Base-by-base conservation (phyloP, 2,113 vertebrate species). In the Empidonax traillii region DNA sequence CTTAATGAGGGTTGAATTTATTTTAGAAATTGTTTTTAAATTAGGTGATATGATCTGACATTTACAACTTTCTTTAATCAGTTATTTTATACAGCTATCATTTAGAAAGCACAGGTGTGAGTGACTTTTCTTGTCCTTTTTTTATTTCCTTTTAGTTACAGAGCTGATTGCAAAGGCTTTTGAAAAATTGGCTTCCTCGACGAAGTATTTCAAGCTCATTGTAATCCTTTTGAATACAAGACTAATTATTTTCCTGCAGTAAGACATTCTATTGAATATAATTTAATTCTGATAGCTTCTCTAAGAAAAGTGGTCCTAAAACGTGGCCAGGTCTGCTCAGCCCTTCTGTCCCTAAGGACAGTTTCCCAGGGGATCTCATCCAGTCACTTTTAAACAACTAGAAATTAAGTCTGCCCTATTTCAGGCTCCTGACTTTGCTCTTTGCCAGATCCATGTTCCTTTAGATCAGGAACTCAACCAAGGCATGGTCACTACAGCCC, bases 131-230 rank as follows among this genome's bases (percentile, higher is more conserved):
- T 66, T 68, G 21, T 7, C 76, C 17, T 35, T 47, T n/a, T 28
- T 28, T 56, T n/a, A 25, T 13, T 22, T 8, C 10, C 74, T 73
- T 71, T 56, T 39, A 63, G 19, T 83, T 80, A 89, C 28, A 55
- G 85, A 93, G 35, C 35, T 95, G 85, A 96, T 93, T 96, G 76
- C 56, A 93, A 83, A 83, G 13, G 46, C 43, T 97, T 90, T 87
- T 93, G 82, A 90, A 91, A 89, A 84, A n/a, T 30, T 92, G 44
- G 6, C 39, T 79, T 94, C 53, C 69, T 91, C 68, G 76, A 56
- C 24, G 81, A 91, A 90, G 76, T 58, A 61, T 89, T 90, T 93
- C 46, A 90, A 58, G 61, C 81, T 90, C 47, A 52, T 49, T 82
- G 65, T 59, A 93, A 86, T 97, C 2, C 59, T 91, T 67, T 61